phyloP scores from a whole-genome alignment of 2,888 invertebrate species.

The Trilocha varians region DNA sequence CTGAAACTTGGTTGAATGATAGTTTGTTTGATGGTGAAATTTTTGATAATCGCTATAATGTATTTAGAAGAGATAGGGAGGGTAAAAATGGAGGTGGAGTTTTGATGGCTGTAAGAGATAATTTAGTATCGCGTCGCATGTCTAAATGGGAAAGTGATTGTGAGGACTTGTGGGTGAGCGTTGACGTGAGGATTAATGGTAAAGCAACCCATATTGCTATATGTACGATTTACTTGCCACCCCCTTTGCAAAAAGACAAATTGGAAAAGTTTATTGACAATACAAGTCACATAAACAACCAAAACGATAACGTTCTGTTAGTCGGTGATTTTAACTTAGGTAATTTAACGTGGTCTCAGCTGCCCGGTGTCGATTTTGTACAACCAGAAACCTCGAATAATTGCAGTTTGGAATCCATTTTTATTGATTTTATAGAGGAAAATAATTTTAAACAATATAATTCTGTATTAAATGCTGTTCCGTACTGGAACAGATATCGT shows the following conservation, averaged over 20 bases:
- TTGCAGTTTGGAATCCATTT: no score
- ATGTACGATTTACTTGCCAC: slow-evolving; percentile 4
- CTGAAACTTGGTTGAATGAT: slow-evolving; percentile 4
- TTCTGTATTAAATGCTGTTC: no score
- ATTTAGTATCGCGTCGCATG: not conserved
- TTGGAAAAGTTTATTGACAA: no score
- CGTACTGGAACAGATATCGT: no score
- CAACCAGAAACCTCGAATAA: not conserved
- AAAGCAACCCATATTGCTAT: not conserved
- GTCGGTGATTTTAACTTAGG: slow-evolving; percentile 5
- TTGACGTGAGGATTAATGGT: not conserved
- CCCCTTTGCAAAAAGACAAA: no score
- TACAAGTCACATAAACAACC: not conserved
- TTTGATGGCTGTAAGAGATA: slow-evolving; percentile 2
- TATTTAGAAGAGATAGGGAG: slow-evolving; percentile 6
- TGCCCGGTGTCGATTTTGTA: slow-evolving; percentile 2
- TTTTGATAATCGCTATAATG: not conserved
- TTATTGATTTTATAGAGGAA: no score
- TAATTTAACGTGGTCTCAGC: no score
- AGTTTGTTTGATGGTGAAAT: slow-evolving; percentile 3
- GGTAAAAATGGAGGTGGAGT: slow-evolving; percentile 7
- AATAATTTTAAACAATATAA: no score
- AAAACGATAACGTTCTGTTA: not conserved
- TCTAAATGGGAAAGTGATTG: slow-evolving; percentile 5
- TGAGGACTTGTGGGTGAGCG: slow-evolving; percentile 4